Percentiles rank a stretch among this genome's conserved stretches.
These are phyloP conservation scores for Eubucco bourcierii DNA, from an alignment of 2,113 vertebrate genomes.

Conservation along the genomic window DNA sequence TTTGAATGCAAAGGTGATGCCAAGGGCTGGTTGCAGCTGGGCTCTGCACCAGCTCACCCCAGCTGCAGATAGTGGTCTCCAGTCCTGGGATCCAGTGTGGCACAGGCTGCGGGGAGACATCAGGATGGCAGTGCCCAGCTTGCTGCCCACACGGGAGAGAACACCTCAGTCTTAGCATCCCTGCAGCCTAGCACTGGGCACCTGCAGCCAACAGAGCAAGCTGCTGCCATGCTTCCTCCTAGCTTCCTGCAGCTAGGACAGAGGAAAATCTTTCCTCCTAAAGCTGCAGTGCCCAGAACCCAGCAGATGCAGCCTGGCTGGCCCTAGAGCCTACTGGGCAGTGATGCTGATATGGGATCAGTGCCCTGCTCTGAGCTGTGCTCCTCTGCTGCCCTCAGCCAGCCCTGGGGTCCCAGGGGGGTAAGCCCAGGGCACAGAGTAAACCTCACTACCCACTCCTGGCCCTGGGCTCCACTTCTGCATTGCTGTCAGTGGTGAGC, in stretches of 20 bases:
- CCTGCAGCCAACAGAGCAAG: not conserved
- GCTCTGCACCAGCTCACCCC: not conserved
- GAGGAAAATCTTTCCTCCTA: not conserved
- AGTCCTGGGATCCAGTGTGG: not conserved
- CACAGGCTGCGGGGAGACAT: not conserved
- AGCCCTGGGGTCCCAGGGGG: not conserved
- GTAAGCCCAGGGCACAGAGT: not conserved
- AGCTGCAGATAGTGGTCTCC: not conserved
- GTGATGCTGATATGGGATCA: rapidly evolving
- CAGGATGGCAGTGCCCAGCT: not conserved
- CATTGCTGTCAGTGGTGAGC: not conserved
- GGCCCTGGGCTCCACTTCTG: not conserved
- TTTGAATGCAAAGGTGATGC: not conserved
- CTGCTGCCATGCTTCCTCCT: not conserved
- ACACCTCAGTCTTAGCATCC: not conserved
- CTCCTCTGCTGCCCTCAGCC: not conserved
- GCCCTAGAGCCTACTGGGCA: rapidly evolving
- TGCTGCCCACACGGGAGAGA: rapidly evolving
- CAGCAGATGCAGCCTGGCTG: not conserved
- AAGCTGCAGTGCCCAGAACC: not conserved
- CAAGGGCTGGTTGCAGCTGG: not conserved
- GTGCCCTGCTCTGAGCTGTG: no score
- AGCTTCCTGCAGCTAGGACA: not conserved
- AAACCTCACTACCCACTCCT: not conserved
- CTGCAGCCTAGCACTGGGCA: not conserved